phyloP scores from a whole-genome alignment of 1,140 invertebrate genomes.

The Pogonomyrmex barbatus region DNA sequence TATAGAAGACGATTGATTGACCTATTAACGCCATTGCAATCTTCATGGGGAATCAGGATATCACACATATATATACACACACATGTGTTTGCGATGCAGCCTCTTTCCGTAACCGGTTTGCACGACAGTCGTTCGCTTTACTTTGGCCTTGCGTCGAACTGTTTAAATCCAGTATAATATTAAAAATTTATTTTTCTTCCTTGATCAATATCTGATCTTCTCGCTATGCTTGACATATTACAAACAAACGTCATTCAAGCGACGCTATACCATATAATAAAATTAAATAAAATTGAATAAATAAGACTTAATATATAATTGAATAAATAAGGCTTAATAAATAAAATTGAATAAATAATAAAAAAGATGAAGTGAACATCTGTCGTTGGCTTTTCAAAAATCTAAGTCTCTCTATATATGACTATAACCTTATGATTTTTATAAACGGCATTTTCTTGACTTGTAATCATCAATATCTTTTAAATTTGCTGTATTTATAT shows the following conservation, averaged over 20 bases:
- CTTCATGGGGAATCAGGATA: neutral
- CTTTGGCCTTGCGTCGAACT: conserved; percentile 16
- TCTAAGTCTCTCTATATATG: neutral
- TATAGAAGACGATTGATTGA: conserved; percentile 21
- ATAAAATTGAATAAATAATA: neutral
- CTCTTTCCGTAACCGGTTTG: conserved; percentile 52
- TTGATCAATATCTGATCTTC: neutral
- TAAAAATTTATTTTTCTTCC: neutral
- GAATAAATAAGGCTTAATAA: neutral
- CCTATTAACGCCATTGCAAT: conserved; percentile 22
- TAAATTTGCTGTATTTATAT: neutral
- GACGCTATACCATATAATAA: neutral
- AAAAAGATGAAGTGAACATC: neutral
- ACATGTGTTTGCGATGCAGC: neutral
- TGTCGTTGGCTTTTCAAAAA: neutral
- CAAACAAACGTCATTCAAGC: neutral
- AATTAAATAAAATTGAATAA: neutral
- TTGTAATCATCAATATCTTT: neutral
- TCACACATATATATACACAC: neutral
- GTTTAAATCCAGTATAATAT: conserved; percentile 24
- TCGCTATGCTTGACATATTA: neutral
- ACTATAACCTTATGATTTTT: neutral
- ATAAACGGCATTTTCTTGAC: neutral
- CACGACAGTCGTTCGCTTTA: neutral
- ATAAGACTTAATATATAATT: too few relatives aligned